Evolutionary conservation across 1,140 invertebrate species (phyloP), one percentile per base, ranked within the genome.

Genomic region (Sinonovacula constricta): DNA sequence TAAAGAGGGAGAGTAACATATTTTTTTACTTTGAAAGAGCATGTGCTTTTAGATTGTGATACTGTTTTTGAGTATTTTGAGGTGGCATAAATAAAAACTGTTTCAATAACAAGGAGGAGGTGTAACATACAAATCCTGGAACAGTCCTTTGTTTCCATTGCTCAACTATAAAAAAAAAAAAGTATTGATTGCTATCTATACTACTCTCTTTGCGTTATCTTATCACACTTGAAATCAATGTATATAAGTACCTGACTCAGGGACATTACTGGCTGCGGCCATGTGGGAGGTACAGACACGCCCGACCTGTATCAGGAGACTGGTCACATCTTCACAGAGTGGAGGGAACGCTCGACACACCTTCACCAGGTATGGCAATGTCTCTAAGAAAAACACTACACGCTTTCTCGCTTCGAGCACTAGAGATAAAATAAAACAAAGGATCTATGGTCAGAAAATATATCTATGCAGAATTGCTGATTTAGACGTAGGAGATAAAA

Each of bases 281-380:
- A 89, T 72, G 24, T 97, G 95, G 3, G 96, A 96, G 82, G 95
- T 93, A 80, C 95, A 95, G 62, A 98, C 95, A 81, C 95, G 93
- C 7, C 95, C 97, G 30, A 98, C 91, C 90, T 97, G 96, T 84
- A 97, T 93, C 39, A 99, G 88, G 14, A 99, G 92, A 24, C 94
- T 94, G 0, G 96, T 94, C 7, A 96, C 95, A 85, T 99, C 97
- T 79, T 98, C 97, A 34, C 95, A 94, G 2, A 99, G 92, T 1
- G 97, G 96, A 28, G 98, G 98, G 91, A 99, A 99, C 0, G 97
- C 97, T 79, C 95, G 93, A 85, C 96, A 97, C 80, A 99, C 96
- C 49, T 95, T 91, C 1, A 96, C 95, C 28, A 99, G 91, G 0
- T 96, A 95, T 39, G 96, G 95, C 49, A 99, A 89, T 5, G 96